Base-by-base conservation (phyloP, 2,113 vertebrate genomes). In the Psephotus haematonotus region DNA sequence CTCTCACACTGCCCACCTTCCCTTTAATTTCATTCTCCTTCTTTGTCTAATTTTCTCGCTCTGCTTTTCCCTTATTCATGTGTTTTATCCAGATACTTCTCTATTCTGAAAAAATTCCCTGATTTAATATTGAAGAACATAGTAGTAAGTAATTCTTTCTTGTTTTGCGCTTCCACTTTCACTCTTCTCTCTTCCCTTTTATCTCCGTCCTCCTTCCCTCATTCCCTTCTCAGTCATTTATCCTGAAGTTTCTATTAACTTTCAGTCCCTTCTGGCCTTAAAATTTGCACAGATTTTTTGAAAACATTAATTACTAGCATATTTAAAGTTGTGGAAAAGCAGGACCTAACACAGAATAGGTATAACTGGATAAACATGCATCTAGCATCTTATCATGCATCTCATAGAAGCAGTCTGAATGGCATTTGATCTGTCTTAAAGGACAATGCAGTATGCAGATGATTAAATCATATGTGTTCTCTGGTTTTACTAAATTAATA, bases 341-440 rank as follows among this genome's bases (percentile, higher is more conserved):
- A 82, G 85, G 35, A 50, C 18, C 13, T 77, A 68, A 50, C 33
- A 47, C 6, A 60, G 64, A 80, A 53, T 8, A 68, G 20, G 22
- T 79, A 17, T 65, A 83, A 50, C 9, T 43, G 35, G 62, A 68
- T 35, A 69, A 83, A 17, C 4, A 29, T 55, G 6, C 16, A 68
- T 59, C 67, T 53, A 74, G 35, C 13, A 55, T n/a, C 28, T 79
- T 64, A 86, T 6, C 33, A n/a, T 0, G 0, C 23, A 69, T 10
- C 39, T 59, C 64, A 65, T 6, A 64, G 55, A 85, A 84, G 10
- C 23, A 83, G 47, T 43, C 39, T 52, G 17, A 84, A 62, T n/a
- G 11, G 29, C 24, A 75, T 28, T 33, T 81, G 17, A 24, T 47
- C 68, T 9, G 14, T 28, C 37, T 29, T 39, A 18, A 77, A 62